Conservation (phyloP, 92 coral and sea anemone genomes). For the Phymanthus crucifer region DNA sequence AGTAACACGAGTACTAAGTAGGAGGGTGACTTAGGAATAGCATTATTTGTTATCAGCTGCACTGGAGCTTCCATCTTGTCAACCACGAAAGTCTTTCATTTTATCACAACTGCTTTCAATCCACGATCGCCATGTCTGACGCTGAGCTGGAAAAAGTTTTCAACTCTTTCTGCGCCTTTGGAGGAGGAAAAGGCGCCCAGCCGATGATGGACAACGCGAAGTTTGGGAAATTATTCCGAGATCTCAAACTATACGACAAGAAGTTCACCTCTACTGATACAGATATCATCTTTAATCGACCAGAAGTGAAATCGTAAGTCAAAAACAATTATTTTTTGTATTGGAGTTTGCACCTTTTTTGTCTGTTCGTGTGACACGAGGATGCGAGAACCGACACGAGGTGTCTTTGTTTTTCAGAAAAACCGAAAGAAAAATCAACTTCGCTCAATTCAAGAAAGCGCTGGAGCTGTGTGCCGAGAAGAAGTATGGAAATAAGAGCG, state of each 20-base stretch:
- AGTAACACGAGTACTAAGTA: no score
- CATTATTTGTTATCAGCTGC: no score
- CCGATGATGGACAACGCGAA: constrained; percentile 89
- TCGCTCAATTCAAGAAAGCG: constrained; percentile 69
- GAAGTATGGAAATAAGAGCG: constrained; percentile 62
- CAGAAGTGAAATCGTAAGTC: constrained; percentile 87
- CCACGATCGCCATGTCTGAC: constrained; percentile 56
- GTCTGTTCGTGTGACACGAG: no score
- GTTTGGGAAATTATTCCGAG: constrained; percentile 83
- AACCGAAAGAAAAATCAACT: constrained; percentile 82
- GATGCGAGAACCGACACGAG: background rate
- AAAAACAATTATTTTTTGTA: background rate
- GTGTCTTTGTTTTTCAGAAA: constrained; percentile 53
- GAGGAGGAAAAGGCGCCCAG: constrained; percentile 76
- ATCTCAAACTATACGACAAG: constrained; percentile 79
- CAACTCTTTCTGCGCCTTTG: constrained; percentile 88
- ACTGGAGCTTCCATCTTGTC: no score
- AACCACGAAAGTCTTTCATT: background rate
- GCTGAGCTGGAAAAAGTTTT: constrained; percentile 58
- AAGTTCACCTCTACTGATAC: constrained; percentile 84
- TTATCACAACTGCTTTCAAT: background rate
- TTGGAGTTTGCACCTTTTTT: background rate
- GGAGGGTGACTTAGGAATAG: no score
- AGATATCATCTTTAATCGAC: constrained; percentile 89
- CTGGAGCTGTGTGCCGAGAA: constrained; percentile 77